Base-by-base conservation (phyloP, 2,888 invertebrate species). In the Caenorhabditis parvicauda region DNA sequence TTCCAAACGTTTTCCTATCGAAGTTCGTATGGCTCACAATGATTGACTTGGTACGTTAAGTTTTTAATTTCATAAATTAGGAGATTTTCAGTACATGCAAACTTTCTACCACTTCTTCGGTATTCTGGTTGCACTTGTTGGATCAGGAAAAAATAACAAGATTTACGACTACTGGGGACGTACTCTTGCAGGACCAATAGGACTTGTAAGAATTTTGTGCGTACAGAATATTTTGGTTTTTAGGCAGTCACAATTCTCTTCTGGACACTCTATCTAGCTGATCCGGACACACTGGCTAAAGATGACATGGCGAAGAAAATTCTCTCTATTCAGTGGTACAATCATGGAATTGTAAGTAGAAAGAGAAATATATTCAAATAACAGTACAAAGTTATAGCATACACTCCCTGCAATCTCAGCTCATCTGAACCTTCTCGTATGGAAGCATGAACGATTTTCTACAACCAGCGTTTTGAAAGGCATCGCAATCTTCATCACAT, bases 21-120 rank as follows among this genome's bases (percentile, higher is more conserved):
- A 64, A 73, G 50, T 70, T 77, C 44, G 77, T 74, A 17, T 79
- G 79, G 79, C 65, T 79, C 19, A 79, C 79, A 6, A 64, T 78
- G 59, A 62, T 77, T 46, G 72, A 75, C 54, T 56, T 78, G 56
- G 77, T 78, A 25, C 59, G 66, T 62, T n/a, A 47, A n/a, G n/a
- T n/a, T n/a, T 21, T 48, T 28, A 28, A 28, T 38, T 17, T 35
- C 27, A 25, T 9, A 48, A 28, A 44, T n/a, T 19, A 19, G 9
- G 21, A 14, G 28, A 25, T 9, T 57, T 76, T 59, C 52, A 77
- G 75, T 64, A 64, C 41, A 55, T 72, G 41, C 77, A 77, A 67
- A 54, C 59, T 3, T 32, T 75, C 39, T 77, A 77, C 44, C 75
- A 77, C 48, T 45, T 65, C 2, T 57, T 66, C n/a, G 72, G 72